Evolutionary conservation across 2,113 vertebrate species (phyloP).

Genomic region (Cinclus cinclus): DNA sequence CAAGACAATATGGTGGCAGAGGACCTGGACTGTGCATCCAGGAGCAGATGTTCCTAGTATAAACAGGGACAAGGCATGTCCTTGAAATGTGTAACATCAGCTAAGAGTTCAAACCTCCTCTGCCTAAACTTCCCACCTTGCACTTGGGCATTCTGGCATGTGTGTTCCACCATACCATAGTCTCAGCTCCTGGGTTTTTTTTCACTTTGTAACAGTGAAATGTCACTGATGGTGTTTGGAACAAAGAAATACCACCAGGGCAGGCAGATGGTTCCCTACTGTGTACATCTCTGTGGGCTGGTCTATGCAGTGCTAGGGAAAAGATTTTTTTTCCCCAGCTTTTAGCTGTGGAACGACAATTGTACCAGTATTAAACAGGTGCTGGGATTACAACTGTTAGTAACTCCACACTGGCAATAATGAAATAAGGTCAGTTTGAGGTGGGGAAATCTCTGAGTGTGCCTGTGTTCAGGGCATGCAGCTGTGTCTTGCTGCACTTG

Average conservation of each 20-base stretch:
- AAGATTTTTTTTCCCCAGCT: background rate
- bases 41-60: background rate
- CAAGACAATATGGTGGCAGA: background rate
- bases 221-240: background rate
- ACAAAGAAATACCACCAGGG: background rate
- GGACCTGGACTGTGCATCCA: background rate
- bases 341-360: background rate
- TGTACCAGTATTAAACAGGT: background rate
- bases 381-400: background rate
- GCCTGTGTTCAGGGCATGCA: background rate
- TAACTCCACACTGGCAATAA: background rate
- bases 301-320: background rate
- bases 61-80: background rate
- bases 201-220: background rate
- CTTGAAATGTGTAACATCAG: background rate
- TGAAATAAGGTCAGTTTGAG: background rate
- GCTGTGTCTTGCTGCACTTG: background rate
- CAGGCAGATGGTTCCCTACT: background rate
- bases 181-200: background rate
- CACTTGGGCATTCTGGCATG: background rate
- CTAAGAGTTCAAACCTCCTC: background rate
- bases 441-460: background rate
- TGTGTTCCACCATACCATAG: background rate
- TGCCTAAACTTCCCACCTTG: background rate
- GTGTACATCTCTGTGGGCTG: fast-evolving